Base-by-base conservation (phyloP, 2,888 invertebrate species). In the Anarsia innoxiella region DNA sequence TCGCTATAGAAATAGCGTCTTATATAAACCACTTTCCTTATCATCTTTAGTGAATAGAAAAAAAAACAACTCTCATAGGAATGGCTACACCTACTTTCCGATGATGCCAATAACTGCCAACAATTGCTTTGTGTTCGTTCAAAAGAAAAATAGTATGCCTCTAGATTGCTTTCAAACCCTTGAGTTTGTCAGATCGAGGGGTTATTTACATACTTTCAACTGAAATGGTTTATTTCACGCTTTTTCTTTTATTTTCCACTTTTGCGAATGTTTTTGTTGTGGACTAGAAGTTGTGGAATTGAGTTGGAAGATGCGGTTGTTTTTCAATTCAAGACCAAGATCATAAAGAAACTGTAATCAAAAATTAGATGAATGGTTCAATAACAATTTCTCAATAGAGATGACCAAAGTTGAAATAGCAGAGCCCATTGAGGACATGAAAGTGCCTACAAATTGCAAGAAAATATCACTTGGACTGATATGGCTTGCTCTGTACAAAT, bases 81-180 rank as follows among this genome's bases (percentile, higher is more conserved):
- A 61, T 51, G 51, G 59, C 57, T 54, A 57, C 58, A 66, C 61
- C 62, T 66, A 62, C 68, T 64, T 57, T 53, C 52, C 42, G 48
- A 60, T 64, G 64, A 68, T 63, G 59, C 64, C 67, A 63, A 71
- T 69, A 75, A 65, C 71, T 61, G 52, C 56, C 60, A 56, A 75
- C 72, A 73, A 75, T 73, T 59, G 75, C 74, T 69, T 76, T 78
- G 73, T 70, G 61, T 71, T 58, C 58, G 56, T 54, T 59, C 67
- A 59, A 71, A 71, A 66, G 45, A 60, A 62, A 74, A 71, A 72
- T 66, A 66, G 66, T 61, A 63, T 48, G 59, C 58, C 60, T 53
- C 52, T 59, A 66, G 70, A 74, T 74, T 70, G 72, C 68, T 69
- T 75, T 71, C 60, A 71, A 73, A 59, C 75, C 69, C 72, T 71